These are phyloP conservation scores for Eupithecia tripunctaria DNA, from an alignment of 2,888 invertebrate species.

Conservation along the genomic window DNA sequence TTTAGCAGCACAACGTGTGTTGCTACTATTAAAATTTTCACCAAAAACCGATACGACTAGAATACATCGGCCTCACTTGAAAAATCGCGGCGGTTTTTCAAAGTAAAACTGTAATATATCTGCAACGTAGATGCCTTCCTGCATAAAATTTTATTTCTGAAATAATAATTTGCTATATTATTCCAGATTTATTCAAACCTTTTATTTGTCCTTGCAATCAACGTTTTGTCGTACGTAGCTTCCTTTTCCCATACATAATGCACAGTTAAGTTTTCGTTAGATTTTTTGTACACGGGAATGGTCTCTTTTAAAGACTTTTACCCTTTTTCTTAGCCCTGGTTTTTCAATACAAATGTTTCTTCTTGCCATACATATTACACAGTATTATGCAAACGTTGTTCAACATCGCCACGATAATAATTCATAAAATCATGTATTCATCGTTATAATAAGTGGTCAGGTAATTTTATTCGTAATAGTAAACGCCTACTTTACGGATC, in stretches of 20 bases:
- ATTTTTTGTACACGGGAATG: too few relatives aligned
- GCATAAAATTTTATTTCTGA: too few relatives aligned
- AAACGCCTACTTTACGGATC: background rate
- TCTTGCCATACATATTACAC: too few relatives aligned
- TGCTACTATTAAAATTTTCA: background rate
- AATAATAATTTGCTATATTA: background rate
- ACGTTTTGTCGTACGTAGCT: background rate
- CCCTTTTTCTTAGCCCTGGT: too few relatives aligned
- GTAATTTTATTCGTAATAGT: constrained; percentile 7
- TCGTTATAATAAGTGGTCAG: background rate
- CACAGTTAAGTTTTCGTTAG: too few relatives aligned
- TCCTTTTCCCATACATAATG: background rate
- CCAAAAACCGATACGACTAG: background rate
- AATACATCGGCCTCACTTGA: background rate
- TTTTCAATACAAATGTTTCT: too few relatives aligned
- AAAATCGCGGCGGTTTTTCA: background rate
- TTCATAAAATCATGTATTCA: background rate
- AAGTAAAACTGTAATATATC: too few relatives aligned
- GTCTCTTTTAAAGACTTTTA: too few relatives aligned
- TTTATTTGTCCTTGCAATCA: background rate
- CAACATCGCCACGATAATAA: background rate
- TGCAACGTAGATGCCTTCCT: too few relatives aligned
- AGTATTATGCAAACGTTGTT: constrained; percentile 2
- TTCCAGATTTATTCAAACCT: background rate
- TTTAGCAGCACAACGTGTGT: too few relatives aligned